Evolutionary conservation across 2,888 invertebrate species (phyloP), one percentile per base, ranked within the genome.

Genomic region (Cosmorhoe ocellata): DNA sequence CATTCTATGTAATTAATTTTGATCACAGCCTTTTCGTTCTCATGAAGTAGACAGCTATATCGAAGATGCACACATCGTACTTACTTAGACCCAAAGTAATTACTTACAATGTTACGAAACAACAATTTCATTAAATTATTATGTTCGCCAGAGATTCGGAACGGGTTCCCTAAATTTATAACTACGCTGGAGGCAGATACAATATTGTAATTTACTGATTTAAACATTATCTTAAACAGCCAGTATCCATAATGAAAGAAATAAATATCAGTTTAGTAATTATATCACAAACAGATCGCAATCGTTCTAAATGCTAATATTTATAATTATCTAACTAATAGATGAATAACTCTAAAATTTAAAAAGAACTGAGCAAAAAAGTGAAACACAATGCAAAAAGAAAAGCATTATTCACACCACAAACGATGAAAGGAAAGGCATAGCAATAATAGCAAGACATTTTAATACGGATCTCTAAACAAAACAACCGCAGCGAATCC

Each of bases 61-160:
- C 34, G 26, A 27, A 44, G 33, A 28, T 27, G 36, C 39, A 39
- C 38, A 38, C 40, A 28, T 40, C n/a, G n/a, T n/a, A n/a, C 26
- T 31, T 27, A 18, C 34, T 42, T 50, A 49, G 41, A 33, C 49
- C 26, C 32, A 10, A 30, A 38, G 33, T 27, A 42, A 42, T 42
- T 42, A 42, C 42, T 33, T 33, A 44, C 37, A 36, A 24, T 36
- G 33, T 79, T 79, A 74, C 72, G 71, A 73, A 76, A 78, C 71
- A 63, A 66, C 71, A 76, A 73, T 73, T 50, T 74, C 69, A 71
- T 76, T 70, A 74, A 74, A 77, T 67, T 66, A 76, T 72, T 64
- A 62, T 48, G 55, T 55, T 56, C 39, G 50, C 45, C 54, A 59
- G 58, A 62, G 59, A 65, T 64, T 61, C 58, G 47, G 58, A 71